These are phyloP conservation scores for Sitobion miscanthi DNA, from an alignment of 1,140 invertebrate genomes.

Conservation along the genomic window DNA sequence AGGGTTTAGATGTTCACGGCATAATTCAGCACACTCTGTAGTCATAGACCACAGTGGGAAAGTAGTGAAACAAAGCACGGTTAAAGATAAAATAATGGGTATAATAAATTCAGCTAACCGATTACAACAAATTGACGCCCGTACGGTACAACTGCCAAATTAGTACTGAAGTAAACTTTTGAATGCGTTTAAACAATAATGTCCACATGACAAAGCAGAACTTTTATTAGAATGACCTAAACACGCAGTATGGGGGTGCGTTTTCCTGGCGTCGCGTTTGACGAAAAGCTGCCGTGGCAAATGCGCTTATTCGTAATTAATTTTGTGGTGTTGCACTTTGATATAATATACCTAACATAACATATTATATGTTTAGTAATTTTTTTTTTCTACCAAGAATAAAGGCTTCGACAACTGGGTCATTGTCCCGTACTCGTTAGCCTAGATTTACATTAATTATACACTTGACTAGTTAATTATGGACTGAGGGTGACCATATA, in stretches of 20 bases:
- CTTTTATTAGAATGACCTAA: neutral
- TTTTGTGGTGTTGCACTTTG: neutral
- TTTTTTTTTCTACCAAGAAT: neutral
- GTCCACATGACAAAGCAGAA: neutral
- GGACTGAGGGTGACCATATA: neutral
- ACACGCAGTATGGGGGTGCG: neutral
- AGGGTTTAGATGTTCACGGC: neutral
- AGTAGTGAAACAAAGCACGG: conserved; percentile 34
- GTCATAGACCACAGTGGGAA: neutral
- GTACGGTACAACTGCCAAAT: neutral
- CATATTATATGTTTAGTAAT: neutral
- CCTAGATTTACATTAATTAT: neutral
- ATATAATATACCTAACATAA: neutral
- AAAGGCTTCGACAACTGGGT: neutral
- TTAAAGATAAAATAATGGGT: neutral
- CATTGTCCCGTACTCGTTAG: neutral
- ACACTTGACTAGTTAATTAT: neutral
- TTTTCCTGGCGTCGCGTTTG: neutral
- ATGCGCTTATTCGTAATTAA: neutral
- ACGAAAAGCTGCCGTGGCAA: neutral
- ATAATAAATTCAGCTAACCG: too few relatives aligned
- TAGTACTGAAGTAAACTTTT: neutral
- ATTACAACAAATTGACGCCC: neutral
- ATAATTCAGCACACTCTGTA: neutral
- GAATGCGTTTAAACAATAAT: neutral